Percentiles rank a stretch among this genome's conserved stretches.
Evolutionary conservation across 30 jellyfish, hydroid and myxozoan species (phyloP).

Genomic region (Catostylus mosaicus): DNA sequence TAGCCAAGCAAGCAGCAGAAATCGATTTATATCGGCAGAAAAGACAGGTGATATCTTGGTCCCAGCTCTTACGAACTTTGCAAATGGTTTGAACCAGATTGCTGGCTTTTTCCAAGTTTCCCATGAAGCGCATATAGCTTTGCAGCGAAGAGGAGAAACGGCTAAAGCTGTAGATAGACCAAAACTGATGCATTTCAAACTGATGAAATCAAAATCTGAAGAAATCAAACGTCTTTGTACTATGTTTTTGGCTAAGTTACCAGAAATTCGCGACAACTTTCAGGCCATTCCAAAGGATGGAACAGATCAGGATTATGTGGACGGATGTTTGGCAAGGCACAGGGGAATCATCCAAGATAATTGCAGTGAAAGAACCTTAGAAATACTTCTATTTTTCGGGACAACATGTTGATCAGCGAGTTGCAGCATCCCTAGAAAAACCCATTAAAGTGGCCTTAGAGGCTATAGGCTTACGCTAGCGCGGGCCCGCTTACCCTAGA

Average conservation of each 20-base stretch:
- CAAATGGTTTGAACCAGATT: slow-evolving; percentile 5
- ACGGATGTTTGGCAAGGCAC: slow-evolving; percentile 11
- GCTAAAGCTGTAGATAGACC: slow-evolving; percentile 14
- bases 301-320: slow-evolving; percentile 17
- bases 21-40: neutral
- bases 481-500: no score
- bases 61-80: slow-evolving; percentile 30
- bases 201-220: slow-evolving; percentile 20
- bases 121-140: slow-evolving; percentile 6
- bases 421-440: no score
- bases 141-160: slow-evolving; percentile 3
- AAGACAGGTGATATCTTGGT: slow-evolving; percentile 1
- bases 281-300: slow-evolving; percentile 29
- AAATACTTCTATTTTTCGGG: no score
- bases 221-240: neutral
- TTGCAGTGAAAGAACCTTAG: no score
- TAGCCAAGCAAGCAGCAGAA: neutral
- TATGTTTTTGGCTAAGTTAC: slow-evolving; percentile 2
- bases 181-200: slow-evolving; percentile 18
- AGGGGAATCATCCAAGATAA: neutral
- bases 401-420: no score
- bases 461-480: no score
- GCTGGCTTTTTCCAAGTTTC: slow-evolving; percentile 37
- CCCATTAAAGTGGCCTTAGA: no score
- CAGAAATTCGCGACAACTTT: neutral